Evolutionary conservation across 2,888 invertebrate species (phyloP).

Genomic region (Villa cingulata): DNA sequence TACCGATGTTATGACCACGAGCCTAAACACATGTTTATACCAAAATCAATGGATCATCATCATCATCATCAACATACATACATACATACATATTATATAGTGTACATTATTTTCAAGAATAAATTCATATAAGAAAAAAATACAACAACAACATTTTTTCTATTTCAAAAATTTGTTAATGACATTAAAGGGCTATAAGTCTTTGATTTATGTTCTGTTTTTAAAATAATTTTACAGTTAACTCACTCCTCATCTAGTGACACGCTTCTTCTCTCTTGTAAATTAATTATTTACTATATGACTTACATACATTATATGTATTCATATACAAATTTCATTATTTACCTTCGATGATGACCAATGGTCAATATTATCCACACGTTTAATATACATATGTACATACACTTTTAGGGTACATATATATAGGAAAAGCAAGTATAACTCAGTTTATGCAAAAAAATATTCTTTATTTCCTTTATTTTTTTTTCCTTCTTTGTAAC

Average conservation of each 20-base stretch:
- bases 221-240: neutral
- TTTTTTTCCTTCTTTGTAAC: neutral
- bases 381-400: neutral
- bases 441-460: slow-evolving; percentile 5
- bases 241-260: slow-evolving; percentile 9
- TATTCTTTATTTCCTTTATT: neutral
- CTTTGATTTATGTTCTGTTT: slow-evolving; percentile 12
- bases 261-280: slow-evolving; percentile 9
- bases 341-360: slow-evolving; percentile 5
- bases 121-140: no score
- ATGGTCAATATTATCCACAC: slow-evolving; percentile 9
- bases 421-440: no score
- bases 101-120: no score
- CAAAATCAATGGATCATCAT: slow-evolving; percentile 1
- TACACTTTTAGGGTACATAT: neutral
- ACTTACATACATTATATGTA: no score
- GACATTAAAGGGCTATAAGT: slow-evolving; percentile 6
- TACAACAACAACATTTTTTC: no score
- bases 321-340: no score
- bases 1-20: slow-evolving; percentile 13
- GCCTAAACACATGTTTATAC: slow-evolving; percentile 8
- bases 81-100: no score
- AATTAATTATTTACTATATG: slow-evolving; percentile 7
- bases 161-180: neutral
- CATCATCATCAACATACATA: neutral